phyloP scores from a whole-genome alignment of 1,140 invertebrate species.

The Pinna nobilis region DNA sequence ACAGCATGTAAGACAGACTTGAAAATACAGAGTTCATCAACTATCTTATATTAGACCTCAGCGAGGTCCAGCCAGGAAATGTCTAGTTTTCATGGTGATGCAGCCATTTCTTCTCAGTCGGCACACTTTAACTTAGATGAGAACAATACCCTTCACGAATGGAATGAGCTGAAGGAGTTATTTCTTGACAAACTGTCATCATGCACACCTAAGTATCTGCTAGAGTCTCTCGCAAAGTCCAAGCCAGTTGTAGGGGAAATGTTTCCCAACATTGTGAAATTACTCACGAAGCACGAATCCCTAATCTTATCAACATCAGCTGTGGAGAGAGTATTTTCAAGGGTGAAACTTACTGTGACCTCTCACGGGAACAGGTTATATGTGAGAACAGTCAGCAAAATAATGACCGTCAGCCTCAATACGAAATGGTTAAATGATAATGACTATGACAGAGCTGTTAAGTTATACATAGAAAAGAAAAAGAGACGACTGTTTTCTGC shows the following conservation, averaged over 20 bases:
- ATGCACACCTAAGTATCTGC: background rate
- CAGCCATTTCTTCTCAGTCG: background rate
- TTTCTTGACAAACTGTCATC: background rate
- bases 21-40: slow-evolving; percentile 7
- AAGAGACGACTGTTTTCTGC: no score
- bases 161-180: slow-evolving; percentile 15
- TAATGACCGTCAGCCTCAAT: background rate
- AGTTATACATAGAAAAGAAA: background rate
- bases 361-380: slow-evolving; percentile 2
- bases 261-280: slow-evolving; percentile 9
- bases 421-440: slow-evolving; percentile 1
- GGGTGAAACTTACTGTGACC: slow-evolving; percentile 2
- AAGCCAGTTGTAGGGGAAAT: background rate
- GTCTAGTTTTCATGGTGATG: slow-evolving; percentile 6
- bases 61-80: background rate
- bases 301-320: slow-evolving; percentile 9
- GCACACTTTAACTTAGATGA: no score
- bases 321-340: slow-evolving; percentile 16
- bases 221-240: background rate
- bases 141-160: no score
- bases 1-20: slow-evolving; percentile 1
- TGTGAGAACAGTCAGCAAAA: slow-evolving; percentile 5
- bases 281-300: slow-evolving; percentile 1
- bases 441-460: slow-evolving; percentile 1
- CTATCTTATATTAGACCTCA: background rate